Evolutionary conservation across 2,888 invertebrate genomes (phyloP).

Genomic region (Sinohyriopsis cumingii): DNA sequence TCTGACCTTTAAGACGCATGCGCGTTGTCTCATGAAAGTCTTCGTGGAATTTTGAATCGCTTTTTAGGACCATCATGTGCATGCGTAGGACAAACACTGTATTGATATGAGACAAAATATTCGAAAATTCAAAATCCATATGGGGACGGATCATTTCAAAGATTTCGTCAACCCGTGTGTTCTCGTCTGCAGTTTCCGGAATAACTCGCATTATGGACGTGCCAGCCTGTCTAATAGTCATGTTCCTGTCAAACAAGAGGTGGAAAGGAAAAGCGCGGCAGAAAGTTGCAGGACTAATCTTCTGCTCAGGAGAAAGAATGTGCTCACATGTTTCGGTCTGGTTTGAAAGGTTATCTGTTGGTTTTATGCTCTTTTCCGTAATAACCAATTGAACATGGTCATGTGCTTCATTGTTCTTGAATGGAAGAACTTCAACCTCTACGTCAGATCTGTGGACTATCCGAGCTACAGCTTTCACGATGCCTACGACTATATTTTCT

Average conservation of each 20-base stretch:
- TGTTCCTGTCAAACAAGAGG: conserved; percentile 91
- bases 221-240: conserved; percentile 91
- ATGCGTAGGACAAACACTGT: conserved; percentile 62
- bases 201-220: conserved; percentile 86
- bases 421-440: conserved; percentile 87
- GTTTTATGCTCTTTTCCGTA: conserved; percentile 35
- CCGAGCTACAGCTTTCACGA: conserved; percentile 97
- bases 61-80: conserved; percentile 35
- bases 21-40: conserved; percentile 50
- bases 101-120: conserved; percentile 62
- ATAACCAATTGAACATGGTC: conserved; percentile 80
- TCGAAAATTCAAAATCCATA: conserved; percentile 58
- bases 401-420: conserved; percentile 89
- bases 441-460: conserved; percentile 78
- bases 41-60: conserved; percentile 18
- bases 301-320: conserved; percentile 45
- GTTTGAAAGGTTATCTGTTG: conserved; percentile 12
- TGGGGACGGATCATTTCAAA: conserved; percentile 63
- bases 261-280: conserved; percentile 94
- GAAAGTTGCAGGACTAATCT: conserved; percentile 63
- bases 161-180: conserved; percentile 42
- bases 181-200: conserved; percentile 38
- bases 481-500: conserved; percentile 97
- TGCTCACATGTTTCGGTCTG: conserved; percentile 30
- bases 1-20: conserved; percentile 83